phyloP scores from a whole-genome alignment of 2,888 invertebrate species.

The Perizoma affinitatum region DNA sequence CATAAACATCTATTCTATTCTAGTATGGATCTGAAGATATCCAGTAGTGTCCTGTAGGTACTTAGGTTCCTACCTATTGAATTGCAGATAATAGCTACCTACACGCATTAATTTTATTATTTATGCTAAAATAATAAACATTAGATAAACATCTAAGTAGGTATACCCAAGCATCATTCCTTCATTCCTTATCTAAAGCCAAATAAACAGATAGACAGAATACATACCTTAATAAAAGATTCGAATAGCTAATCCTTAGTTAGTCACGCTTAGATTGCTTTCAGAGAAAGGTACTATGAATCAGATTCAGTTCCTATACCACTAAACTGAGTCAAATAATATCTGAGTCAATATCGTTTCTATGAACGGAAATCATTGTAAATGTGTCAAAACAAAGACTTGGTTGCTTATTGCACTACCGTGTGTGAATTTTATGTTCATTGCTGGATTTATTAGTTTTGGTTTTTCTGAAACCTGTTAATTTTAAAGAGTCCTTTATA shows the following conservation, averaged over 20 bases:
- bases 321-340: not conserved
- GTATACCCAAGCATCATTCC: not conserved
- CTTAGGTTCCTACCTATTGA: too few species aligned
- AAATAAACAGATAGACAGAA: slow-evolving; percentile 5
- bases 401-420: not conserved
- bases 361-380: not conserved
- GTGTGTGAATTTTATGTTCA: not conserved
- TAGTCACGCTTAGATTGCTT: slow-evolving; percentile 15
- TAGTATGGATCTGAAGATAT: too few species aligned
- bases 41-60: too few species aligned
- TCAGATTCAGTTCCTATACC: slow-evolving; percentile 1
- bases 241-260: slow-evolving; percentile 1
- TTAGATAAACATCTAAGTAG: not conserved
- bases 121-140: too few species aligned
- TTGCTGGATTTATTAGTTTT: too few species aligned
- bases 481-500: too few species aligned
- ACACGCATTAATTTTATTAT: too few species aligned
- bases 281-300: slow-evolving; percentile 2
- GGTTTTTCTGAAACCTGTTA: too few species aligned
- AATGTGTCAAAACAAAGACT: not conserved
- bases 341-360: slow-evolving; percentile 8
- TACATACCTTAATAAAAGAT: not conserved
- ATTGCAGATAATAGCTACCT: too few species aligned
- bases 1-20: too few species aligned
- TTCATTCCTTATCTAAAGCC: not conserved